These are phyloP conservation scores for Perca schrenkii DNA, from an alignment of 2,113 vertebrate species.

Conservation along the genomic window DNA sequence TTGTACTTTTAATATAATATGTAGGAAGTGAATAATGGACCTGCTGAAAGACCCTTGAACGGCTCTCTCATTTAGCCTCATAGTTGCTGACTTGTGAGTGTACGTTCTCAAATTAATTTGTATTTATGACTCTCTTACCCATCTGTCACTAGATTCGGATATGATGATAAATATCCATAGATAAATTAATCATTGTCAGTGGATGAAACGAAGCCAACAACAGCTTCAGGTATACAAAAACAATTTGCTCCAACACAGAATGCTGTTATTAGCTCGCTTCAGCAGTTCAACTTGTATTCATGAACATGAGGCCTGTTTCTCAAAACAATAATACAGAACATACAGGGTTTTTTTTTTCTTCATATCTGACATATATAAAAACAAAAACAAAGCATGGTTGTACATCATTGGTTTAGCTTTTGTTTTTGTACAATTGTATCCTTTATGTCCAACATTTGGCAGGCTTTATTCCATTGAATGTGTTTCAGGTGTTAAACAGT, in stretches of 20 bases:
- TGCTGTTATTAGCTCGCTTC: not conserved
- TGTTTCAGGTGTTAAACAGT: slow-evolving; percentile 21
- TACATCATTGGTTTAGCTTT: not conserved
- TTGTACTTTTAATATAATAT: not conserved
- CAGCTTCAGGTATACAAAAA: not conserved
- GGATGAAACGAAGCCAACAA: slow-evolving; percentile 5
- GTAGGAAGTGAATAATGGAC: slow-evolving; percentile 2
- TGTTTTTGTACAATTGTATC: not conserved
- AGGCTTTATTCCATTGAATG: not conserved
- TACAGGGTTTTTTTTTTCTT: not conserved
- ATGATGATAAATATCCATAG: slow-evolving; percentile 45
- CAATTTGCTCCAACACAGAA: not conserved
- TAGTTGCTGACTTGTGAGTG: slow-evolving; percentile 16
- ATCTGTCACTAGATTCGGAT: slow-evolving; percentile 19
- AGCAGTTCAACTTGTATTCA: not conserved
- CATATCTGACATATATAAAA: not conserved
- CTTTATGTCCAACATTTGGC: not conserved
- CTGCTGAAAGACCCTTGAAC: not conserved
- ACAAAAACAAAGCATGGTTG: not conserved
- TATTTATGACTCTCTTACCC: slow-evolving; percentile 19
- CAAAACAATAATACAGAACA: not conserved
- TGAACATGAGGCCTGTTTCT: not conserved
- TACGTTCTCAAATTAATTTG: slow-evolving; percentile 16
- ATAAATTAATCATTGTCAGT: slow-evolving; percentile 23
- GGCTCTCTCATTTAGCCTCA: not conserved